These are phyloP conservation scores for Karalla daura DNA, from an alignment of 2,797 vertebrate species.

Conservation along the genomic window DNA sequence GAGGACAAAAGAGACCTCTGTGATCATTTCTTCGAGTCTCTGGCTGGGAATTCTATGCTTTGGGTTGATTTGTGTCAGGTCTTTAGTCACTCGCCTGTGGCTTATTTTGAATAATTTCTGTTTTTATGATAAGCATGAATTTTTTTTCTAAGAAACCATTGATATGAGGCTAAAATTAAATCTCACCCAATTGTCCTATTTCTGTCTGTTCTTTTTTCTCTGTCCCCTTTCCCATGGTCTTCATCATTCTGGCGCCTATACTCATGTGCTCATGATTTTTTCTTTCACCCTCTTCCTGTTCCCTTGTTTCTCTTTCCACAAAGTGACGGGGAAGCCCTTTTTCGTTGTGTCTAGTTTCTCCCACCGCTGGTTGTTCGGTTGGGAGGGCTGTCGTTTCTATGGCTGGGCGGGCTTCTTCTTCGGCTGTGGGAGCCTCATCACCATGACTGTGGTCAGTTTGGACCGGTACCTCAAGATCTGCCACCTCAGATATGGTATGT, in stretches of 20 bases:
- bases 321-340: constrained; percentile 95
- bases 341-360: constrained; percentile 91
- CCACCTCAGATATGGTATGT: constrained; percentile 90
- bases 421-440: constrained; percentile 94
- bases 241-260: no score
- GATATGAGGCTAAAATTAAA: background rate
- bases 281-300: background rate
- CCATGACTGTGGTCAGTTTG: constrained; percentile 94
- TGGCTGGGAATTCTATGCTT: background rate
- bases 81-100: background rate
- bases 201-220: background rate
- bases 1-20: background rate
- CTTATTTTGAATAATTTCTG: background rate
- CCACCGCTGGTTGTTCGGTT: constrained; percentile 95
- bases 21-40: no score
- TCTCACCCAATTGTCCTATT: background rate
- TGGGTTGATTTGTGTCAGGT: background rate
- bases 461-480: constrained; percentile 97
- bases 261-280: background rate
- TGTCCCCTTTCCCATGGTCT: background rate
- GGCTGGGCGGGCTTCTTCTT: constrained; percentile 98
- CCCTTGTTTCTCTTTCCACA: background rate
- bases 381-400: constrained; percentile 92
- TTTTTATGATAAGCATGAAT: background rate
- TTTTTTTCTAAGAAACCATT: no score